Percentiles rank a stretch among this genome's conserved stretches.
Conservation (phyloP, 1,140 invertebrate species). For the Trachymyrmex cornetzi region DNA sequence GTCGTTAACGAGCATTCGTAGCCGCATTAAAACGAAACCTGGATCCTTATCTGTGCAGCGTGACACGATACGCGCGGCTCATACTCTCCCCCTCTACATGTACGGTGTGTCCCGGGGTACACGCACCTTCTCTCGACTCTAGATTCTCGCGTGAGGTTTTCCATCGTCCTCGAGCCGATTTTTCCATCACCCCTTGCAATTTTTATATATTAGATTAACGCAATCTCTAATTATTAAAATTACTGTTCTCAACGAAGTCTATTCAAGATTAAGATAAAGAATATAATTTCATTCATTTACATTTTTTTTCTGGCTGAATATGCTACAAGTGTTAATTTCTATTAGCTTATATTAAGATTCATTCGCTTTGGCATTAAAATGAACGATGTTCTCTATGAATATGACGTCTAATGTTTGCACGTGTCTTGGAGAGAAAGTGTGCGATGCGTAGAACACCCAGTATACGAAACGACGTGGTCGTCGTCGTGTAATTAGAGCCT, state of each 20-base stretch:
- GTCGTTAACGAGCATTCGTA: constrained; percentile 71
- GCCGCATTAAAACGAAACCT: constrained; percentile 73
- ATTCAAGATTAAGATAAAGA: constrained; percentile 6
- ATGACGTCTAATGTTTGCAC: not conserved
- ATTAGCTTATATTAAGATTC: not conserved
- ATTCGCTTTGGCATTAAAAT: not conserved
- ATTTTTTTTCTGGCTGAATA: not conserved
- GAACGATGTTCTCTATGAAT: not conserved
- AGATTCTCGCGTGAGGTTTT: constrained; percentile 19
- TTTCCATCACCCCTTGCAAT: not conserved
- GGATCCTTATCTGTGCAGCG: constrained; percentile 80
- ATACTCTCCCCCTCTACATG: constrained; percentile 56
- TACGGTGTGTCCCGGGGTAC: constrained; percentile 32
- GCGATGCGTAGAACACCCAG: constrained; percentile 1
- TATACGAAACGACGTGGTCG: constrained; percentile 54
- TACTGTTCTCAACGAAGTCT: not conserved
- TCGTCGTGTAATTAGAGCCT: constrained; percentile 79
- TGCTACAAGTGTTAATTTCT: constrained; percentile 11
- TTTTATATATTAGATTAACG: constrained; percentile 23
- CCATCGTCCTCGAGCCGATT: not conserved
- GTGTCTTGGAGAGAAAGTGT: not conserved
- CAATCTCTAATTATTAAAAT: constrained; percentile 26
- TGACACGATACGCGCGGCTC: constrained; percentile 77
- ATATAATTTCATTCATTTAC: not conserved
- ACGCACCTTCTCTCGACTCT: constrained; percentile 14